Conservation (phyloP, 2,113 vertebrate species). For the Mustela nigripes region DNA sequence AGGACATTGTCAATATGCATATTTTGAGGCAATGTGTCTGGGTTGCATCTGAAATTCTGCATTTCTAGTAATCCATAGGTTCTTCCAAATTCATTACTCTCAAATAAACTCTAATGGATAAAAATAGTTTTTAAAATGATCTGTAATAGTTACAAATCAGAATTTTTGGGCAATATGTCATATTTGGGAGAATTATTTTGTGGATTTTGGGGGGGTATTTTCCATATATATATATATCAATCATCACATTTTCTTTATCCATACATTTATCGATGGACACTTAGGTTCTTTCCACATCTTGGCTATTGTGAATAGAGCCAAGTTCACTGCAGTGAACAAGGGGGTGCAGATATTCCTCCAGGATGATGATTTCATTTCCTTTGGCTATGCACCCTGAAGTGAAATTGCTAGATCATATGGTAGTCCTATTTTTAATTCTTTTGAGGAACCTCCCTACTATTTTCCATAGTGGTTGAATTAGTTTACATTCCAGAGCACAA, state of each 20-base stretch:
- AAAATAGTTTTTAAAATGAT: background rate
- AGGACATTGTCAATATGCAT: background rate
- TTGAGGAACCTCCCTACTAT: background rate
- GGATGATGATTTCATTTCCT: background rate
- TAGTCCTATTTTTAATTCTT: background rate
- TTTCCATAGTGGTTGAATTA: background rate
- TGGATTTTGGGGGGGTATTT: background rate
- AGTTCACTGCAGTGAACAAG: background rate
- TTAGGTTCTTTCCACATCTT: background rate
- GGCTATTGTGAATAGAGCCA: background rate
- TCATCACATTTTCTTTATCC: background rate
- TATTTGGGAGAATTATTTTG: background rate
- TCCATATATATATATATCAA: background rate
- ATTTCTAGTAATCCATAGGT: background rate
- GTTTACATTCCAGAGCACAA: background rate
- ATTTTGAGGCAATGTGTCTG: background rate
- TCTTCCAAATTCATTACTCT: background rate
- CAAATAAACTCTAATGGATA: background rate
- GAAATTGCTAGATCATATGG: background rate
- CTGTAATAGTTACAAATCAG: background rate
- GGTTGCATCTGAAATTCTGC: background rate
- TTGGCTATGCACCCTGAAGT: background rate
- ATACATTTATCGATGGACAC: background rate
- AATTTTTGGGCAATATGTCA: background rate
- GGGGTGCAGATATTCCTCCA: background rate